Evolutionary conservation across 1,140 invertebrate genomes (phyloP).

Genomic region (Papilio aristodemus): DNA sequence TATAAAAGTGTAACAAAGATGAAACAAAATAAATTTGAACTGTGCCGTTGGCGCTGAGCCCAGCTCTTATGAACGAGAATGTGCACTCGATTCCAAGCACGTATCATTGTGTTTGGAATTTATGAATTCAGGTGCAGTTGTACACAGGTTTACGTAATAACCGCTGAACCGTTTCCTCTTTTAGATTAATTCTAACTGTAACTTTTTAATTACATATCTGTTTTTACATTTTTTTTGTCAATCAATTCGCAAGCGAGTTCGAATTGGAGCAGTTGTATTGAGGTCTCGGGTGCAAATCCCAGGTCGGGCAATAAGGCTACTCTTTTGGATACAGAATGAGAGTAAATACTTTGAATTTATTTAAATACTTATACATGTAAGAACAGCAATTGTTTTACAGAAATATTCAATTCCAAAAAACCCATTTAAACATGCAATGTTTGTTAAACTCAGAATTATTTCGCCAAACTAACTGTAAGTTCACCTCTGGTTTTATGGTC

Average conservation of each 20-base stretch:
- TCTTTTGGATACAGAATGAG: too few relatives aligned
- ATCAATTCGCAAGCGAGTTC: neutral
- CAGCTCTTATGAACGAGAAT: conserved; percentile 18
- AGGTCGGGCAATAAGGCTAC: too few relatives aligned
- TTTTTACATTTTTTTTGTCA: neutral
- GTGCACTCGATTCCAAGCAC: conserved; percentile 33
- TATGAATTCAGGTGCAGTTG: conserved; percentile 33
- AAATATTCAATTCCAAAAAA: too few relatives aligned
- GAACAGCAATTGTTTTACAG: too few relatives aligned
- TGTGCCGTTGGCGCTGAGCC: conserved; percentile 10
- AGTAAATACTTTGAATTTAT: too few relatives aligned
- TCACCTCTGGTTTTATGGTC: conserved; percentile 1
- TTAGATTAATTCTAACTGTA: neutral
- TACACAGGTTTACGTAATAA: conserved; percentile 29
- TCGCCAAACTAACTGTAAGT: neutral
- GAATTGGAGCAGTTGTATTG: neutral
- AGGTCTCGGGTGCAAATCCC: too few relatives aligned
- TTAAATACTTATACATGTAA: too few relatives aligned
- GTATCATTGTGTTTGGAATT: conserved; percentile 33
- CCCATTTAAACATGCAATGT: neutral
- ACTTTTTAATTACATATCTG: neutral
- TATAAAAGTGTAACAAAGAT: conserved; percentile 11
- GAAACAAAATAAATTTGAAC: conserved; percentile 30
- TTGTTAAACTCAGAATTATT: neutral
- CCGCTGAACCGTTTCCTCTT: neutral